Conservation (phyloP, 2,113 vertebrate genomes). For the Poeciliopsis prolifica region DNA sequence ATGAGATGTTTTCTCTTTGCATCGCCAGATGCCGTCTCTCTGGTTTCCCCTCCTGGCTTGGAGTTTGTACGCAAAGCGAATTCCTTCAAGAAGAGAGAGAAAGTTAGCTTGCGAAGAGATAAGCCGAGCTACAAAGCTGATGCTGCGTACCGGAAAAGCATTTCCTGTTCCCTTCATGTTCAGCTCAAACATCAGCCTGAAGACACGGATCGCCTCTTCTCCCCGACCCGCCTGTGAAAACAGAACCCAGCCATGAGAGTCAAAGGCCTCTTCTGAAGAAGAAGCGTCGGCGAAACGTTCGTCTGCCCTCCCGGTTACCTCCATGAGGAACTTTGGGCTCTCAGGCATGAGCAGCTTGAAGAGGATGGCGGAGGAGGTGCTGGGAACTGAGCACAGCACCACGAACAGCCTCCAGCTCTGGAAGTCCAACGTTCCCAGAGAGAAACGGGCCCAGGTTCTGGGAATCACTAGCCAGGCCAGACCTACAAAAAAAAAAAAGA, state of each 20-base stretch:
- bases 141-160: slow-evolving; percentile 62
- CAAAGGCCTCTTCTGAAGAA: not conserved
- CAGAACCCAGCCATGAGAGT: not conserved
- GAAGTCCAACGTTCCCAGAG: slow-evolving; percentile 60
- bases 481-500: slow-evolving; percentile 54
- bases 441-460: slow-evolving; percentile 56
- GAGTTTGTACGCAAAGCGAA: slow-evolving; percentile 39
- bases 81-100: slow-evolving; percentile 36
- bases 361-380: slow-evolving; percentile 75
- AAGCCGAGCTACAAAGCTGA: not conserved
- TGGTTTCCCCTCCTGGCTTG: slow-evolving; percentile 6
- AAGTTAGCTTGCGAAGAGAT: not conserved
- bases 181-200: slow-evolving; percentile 73
- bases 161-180: slow-evolving; percentile 66
- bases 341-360: slow-evolving; percentile 78
- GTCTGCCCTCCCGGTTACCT: slow-evolving; percentile 53
- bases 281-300: not conserved
- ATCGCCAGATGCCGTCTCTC: not conserved
- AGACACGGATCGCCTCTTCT: slow-evolving; percentile 74
- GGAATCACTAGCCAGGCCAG: slow-evolving; percentile 82
- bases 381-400: slow-evolving; percentile 79
- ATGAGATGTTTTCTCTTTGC: slow-evolving; percentile 4
- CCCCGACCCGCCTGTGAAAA: slow-evolving; percentile 64
- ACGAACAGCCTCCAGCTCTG: slow-evolving; percentile 82
- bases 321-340: slow-evolving; percentile 83